These are phyloP conservation scores for Discoglossus pictus DNA, from an alignment of 2,797 vertebrate genomes.

Conservation along the genomic window DNA sequence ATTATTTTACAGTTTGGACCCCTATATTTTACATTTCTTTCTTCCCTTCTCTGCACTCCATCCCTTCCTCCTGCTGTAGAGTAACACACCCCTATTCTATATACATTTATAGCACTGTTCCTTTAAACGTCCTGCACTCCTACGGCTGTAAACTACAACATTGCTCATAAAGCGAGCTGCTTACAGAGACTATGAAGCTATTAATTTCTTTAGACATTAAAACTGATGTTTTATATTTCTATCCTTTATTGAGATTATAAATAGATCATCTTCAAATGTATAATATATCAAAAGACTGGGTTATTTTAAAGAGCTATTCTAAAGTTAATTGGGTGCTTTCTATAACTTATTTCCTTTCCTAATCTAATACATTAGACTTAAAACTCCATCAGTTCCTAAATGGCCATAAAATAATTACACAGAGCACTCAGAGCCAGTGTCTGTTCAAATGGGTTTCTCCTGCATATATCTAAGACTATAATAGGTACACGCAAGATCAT, in stretches of 20 bases:
- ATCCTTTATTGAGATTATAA: slow-evolving; percentile 42
- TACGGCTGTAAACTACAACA: no score
- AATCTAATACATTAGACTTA: slow-evolving; percentile 42
- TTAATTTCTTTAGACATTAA: slow-evolving; percentile 17
- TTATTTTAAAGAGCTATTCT: slow-evolving; percentile 42
- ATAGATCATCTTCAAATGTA: slow-evolving; percentile 33
- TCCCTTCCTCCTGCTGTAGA: no score
- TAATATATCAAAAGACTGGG: slow-evolving; percentile 20
- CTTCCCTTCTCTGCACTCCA: no score
- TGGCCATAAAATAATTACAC: slow-evolving; percentile 31
- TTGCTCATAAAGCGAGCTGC: no score
- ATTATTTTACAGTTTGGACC: no score
- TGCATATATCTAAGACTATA: background rate
- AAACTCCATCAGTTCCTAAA: slow-evolving; percentile 41
- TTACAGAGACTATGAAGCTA: background rate
- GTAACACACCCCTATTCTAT: no score
- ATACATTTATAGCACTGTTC: slow-evolving; percentile 20
- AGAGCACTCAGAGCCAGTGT: slow-evolving; percentile 22
- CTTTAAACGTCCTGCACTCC: slow-evolving; percentile 2
- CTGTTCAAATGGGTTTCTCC: background rate
- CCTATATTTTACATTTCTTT: no score
- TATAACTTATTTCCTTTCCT: slow-evolving; percentile 35
- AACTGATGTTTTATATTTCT: slow-evolving; percentile 27
- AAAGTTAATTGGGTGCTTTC: slow-evolving; percentile 44
- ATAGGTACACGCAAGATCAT: no score